A percentile compares a stretch with the other conserved stretches of the same genome.
These are phyloP conservation scores for Cariama cristata DNA, from an alignment of 2,113 vertebrate species.

Conservation along the genomic window DNA sequence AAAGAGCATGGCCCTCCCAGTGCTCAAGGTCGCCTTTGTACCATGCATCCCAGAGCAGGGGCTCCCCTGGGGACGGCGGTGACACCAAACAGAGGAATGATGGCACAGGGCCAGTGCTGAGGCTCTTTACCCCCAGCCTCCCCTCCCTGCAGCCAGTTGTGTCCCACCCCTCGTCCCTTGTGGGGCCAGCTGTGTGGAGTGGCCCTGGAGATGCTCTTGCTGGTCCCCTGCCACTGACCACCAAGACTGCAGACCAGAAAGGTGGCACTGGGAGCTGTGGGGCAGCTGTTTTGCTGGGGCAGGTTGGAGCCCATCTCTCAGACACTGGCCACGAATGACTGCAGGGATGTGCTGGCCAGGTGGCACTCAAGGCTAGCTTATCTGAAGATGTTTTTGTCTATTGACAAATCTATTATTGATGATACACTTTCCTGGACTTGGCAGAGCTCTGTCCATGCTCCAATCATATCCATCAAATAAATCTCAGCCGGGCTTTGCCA, in stretches of 20 bases:
- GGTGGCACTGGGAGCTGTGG: neutral
- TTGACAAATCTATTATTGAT: slow-evolving; percentile 63
- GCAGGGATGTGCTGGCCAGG: neutral
- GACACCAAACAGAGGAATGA: neutral
- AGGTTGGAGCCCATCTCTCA: neutral
- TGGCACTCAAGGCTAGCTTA: slow-evolving; percentile 44
- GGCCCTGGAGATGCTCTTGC: neutral
- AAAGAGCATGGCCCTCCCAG: neutral
- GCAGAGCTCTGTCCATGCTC: slow-evolving; percentile 20
- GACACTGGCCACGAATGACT: neutral
- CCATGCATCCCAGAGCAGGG: neutral
- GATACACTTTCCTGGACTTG: slow-evolving; percentile 20
- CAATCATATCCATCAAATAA: slow-evolving; percentile 10
- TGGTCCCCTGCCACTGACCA: neutral
- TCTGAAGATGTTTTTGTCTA: slow-evolving; percentile 52
- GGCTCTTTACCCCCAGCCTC: neutral
- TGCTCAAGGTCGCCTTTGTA: slow-evolving; percentile 46
- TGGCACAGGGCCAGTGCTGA: neutral
- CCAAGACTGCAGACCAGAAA: neutral
- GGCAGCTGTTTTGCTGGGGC: neutral
- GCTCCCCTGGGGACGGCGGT: neutral
- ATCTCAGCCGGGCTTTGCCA: neutral
- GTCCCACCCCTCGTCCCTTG: neutral
- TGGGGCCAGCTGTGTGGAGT: neutral
- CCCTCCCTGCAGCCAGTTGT: neutral